Percentiles rank a stretch among this genome's conserved stretches.
Conservation (phyloP, 2,888 invertebrate species). For the Xestia rhomboidea region DNA sequence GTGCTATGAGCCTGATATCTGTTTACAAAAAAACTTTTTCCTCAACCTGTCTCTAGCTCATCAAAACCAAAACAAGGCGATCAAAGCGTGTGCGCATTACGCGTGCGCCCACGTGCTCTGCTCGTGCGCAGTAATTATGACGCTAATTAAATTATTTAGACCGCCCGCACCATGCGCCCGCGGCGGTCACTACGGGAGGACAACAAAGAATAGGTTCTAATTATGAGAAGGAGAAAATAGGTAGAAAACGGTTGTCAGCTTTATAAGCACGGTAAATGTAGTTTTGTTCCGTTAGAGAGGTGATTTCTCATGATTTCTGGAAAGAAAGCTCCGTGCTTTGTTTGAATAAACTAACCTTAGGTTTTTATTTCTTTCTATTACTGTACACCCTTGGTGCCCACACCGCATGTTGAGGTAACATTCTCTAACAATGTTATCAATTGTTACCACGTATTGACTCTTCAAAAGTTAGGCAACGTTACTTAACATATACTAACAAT, state of each 20-base stretch:
- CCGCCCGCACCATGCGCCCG: constrained; percentile 73
- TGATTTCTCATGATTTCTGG: background rate
- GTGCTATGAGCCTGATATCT: too few relatives aligned
- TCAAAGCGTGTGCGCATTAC: constrained; percentile 17
- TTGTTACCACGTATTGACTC: too few relatives aligned
- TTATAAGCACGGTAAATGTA: background rate
- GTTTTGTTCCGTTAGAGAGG: background rate
- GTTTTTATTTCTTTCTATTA: background rate
- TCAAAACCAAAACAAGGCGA: constrained; percentile 37
- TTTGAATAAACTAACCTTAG: background rate
- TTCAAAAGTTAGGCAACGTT: too few relatives aligned
- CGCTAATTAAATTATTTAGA: constrained; percentile 83
- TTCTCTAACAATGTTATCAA: too few relatives aligned
- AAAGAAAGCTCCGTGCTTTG: background rate
- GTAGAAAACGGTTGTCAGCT: background rate
- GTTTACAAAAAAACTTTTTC: constrained; percentile 17
- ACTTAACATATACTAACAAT: too few relatives aligned
- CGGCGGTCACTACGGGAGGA: constrained; percentile 63
- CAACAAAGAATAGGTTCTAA: constrained; percentile 48
- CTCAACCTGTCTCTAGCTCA: constrained; percentile 22
- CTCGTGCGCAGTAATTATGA: constrained; percentile 70
- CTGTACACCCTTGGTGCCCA: background rate
- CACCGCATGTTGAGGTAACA: too few relatives aligned
- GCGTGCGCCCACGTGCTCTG: constrained; percentile 46
- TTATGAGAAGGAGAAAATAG: constrained; percentile 14